phyloP scores from a whole-genome alignment of 2,888 invertebrate genomes.

The Drosophila helvetica region DNA sequence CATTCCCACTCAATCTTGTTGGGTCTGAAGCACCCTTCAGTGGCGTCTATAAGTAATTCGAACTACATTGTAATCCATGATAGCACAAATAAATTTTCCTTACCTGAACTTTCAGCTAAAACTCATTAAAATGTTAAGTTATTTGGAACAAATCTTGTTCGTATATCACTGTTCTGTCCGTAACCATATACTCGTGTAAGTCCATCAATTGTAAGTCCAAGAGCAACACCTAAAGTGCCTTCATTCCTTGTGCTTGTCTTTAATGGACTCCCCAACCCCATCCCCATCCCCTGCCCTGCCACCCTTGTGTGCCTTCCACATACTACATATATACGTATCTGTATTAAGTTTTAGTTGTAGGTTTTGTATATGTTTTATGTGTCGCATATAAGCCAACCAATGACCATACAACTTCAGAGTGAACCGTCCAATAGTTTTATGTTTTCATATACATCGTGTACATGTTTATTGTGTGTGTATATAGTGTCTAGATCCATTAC shows the following conservation, averaged over 20 bases:
- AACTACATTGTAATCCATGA: background rate
- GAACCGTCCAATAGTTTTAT: constrained; percentile 81
- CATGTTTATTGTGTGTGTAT: constrained; percentile 38
- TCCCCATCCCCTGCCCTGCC: constrained; percentile 20
- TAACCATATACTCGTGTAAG: background rate
- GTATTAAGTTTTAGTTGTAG: constrained; percentile 10
- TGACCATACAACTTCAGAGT: constrained; percentile 80
- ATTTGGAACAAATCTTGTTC: background rate
- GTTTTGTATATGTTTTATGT: constrained; percentile 65
- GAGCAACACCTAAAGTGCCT: constrained; percentile 55
- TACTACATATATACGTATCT: background rate
- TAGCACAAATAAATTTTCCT: background rate
- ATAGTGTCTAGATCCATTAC: constrained; percentile 35
- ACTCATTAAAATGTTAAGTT: background rate
- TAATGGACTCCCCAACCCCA: constrained; percentile 8
- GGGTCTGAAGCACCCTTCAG: background rate
- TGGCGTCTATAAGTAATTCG: background rate
- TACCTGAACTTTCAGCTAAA: background rate
- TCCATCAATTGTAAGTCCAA: constrained; percentile 9
- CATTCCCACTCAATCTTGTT: background rate
- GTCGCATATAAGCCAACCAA: constrained; percentile 68
- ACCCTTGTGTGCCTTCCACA: constrained; percentile 38
- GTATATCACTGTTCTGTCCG: constrained; percentile 4
- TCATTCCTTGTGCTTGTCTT: constrained; percentile 26
- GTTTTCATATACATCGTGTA: constrained; percentile 62